phyloP scores from a whole-genome alignment of 2,113 vertebrate genomes.

The Eudyptes chrysolophus region DNA sequence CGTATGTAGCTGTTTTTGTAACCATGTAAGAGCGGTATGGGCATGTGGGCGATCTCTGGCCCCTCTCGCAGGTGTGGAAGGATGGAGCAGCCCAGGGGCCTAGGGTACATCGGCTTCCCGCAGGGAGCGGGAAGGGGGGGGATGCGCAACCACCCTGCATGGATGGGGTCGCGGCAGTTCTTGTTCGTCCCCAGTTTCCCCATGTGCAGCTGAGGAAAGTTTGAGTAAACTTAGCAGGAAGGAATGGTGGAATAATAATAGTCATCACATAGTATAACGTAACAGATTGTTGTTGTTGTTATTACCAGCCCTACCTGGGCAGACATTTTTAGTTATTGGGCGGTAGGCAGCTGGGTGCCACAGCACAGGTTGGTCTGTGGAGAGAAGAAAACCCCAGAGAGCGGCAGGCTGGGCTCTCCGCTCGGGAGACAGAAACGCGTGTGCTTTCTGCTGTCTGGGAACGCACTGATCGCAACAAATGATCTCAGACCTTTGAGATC shows the following conservation, averaged over 20 bases:
- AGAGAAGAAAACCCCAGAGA: no score
- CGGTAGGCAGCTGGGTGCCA: neutral
- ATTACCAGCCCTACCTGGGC: neutral
- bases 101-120: neutral
- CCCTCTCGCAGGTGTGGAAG: fast-evolving
- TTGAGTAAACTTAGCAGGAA: neutral
- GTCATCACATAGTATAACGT: neutral
- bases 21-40: fast-evolving
- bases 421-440: neutral
- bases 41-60: fast-evolving
- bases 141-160: fast-evolving
- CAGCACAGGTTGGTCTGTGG: neutral
- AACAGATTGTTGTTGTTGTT: neutral
- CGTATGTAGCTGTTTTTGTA: constrained; percentile 65
- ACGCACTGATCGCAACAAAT: neutral
- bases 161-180: neutral
- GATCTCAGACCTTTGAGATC: neutral
- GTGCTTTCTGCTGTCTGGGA: neutral
- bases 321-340: neutral
- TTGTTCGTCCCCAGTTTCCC: neutral
- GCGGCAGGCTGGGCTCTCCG: neutral
- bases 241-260: neutral
- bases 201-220: neutral
- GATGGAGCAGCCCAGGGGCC: neutral
- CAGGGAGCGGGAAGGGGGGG: neutral